These are phyloP conservation scores for Lophotriccus pileatus DNA, from an alignment of 2,797 vertebrate genomes.

Conservation along the genomic window DNA sequence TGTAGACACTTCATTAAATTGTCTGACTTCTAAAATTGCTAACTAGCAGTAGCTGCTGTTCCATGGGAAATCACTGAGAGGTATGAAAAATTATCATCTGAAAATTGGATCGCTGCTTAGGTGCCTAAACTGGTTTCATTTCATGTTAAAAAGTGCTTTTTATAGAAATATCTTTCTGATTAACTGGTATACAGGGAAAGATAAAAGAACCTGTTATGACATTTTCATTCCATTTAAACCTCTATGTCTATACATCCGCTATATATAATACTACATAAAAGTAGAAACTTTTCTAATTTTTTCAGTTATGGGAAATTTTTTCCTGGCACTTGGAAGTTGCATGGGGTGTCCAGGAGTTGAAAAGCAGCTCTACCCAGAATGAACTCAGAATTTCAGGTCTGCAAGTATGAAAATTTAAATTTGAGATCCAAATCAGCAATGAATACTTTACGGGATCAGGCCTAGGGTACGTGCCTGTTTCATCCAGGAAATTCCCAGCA, in stretches of 20 bases:
- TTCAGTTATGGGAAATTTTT: neutral
- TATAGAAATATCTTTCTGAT: constrained; percentile 35
- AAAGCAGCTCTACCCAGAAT: neutral
- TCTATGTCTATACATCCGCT: neutral
- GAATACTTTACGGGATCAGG: neutral
- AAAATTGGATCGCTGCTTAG: constrained; percentile 35
- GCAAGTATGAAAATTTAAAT: neutral
- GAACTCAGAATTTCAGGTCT: neutral
- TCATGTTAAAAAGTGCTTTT: neutral
- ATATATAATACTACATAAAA: neutral
- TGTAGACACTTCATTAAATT: constrained; percentile 43
- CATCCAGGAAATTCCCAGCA: neutral
- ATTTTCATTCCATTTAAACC: constrained; percentile 2
- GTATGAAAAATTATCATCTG: neutral
- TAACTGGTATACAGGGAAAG: constrained; percentile 17
- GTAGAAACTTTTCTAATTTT: neutral
- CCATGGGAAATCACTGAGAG: constrained; percentile 28
- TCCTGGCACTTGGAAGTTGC: neutral
- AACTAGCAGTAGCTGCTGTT: neutral
- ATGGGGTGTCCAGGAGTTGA: neutral
- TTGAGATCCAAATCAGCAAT: neutral
- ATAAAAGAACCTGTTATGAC: neutral
- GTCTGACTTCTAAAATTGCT: constrained; percentile 29
- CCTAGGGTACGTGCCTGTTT: neutral
- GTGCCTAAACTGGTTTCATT: constrained; percentile 8